These are phyloP conservation scores for Rotaria socialis DNA, from an alignment of 2,888 invertebrate genomes.

Conservation along the genomic window DNA sequence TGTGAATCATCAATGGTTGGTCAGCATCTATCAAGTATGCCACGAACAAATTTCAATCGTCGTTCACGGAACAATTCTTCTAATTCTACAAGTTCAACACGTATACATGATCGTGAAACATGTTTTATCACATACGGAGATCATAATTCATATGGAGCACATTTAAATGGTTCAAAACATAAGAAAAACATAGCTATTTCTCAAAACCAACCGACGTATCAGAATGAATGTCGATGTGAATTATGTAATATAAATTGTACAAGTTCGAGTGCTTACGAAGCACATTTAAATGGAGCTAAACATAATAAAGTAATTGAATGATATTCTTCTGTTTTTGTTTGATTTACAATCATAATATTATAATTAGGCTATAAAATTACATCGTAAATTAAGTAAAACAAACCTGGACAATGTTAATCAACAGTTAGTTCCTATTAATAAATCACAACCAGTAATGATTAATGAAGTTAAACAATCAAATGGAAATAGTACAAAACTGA, in stretches of 20 bases:
- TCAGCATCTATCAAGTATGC: neutral
- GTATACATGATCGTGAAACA: slow-evolving; percentile 92
- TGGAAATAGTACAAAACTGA: neutral
- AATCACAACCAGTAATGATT: neutral
- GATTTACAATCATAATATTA: neutral
- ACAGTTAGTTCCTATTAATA: neutral
- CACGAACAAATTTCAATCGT: neutral
- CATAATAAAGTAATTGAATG: slow-evolving; percentile 78
- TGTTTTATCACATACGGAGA: slow-evolving; percentile 97
- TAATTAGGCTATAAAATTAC: slow-evolving; percentile 66
- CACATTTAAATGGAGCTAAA: slow-evolving; percentile 92
- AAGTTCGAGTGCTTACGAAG: slow-evolving; percentile 94
- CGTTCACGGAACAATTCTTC: neutral
- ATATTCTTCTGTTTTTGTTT: too few relatives aligned
- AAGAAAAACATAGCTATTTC: slow-evolving; percentile 78
- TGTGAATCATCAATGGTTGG: neutral
- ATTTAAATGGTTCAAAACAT: slow-evolving; percentile 95
- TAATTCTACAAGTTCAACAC: slow-evolving; percentile 49
- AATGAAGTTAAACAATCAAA: neutral
- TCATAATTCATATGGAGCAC: slow-evolving; percentile 86
- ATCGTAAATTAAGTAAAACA: slow-evolving; percentile 91
- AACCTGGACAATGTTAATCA: slow-evolving; percentile 66
- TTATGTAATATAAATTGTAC: slow-evolving; percentile 97
- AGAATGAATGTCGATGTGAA: slow-evolving; percentile 78
- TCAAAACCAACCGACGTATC: neutral